Evolutionary conservation across 2,113 vertebrate genomes (phyloP), one percentile per base, ranked within the genome.

Genomic region (Ammodytes marinus): DNA sequence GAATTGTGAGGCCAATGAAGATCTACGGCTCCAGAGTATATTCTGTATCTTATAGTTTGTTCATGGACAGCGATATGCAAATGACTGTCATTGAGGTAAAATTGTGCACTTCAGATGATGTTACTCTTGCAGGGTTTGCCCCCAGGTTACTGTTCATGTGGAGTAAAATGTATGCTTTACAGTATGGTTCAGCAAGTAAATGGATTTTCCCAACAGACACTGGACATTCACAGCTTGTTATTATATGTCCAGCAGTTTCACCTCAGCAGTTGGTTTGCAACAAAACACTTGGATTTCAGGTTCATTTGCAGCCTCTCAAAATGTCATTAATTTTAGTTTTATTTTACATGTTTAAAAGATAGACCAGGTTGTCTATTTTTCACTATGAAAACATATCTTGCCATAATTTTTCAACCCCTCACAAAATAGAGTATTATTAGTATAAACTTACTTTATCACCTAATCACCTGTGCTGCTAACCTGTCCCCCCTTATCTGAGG

Each of bases 361-460:
- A 27, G 1, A 27, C 27, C 27, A 27, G 27, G 27, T 27, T 27
- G 27, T 27, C 27, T 27, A 27, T 27, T 27, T 27, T 27, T 47
- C 35, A 50, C 27, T 11, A 3, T 67, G 47, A 45, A 14, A 70
- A 42, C 39, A 55, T 55, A 43, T 35, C 12, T 2, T 7, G 40
- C 8, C 4, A 27, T 12, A 9, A 64, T n/a, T 63, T 27, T 27
- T 27, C 27, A 27, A 27, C 27, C 27, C 27, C 27, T 27, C 27
- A 27, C 27, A 2, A 1, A 27, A 27, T 27, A 27, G 2, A 47
- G 73, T 42, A 74, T 53, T 58, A 27, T 68, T 11, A 67, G n/a
- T 50, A 77, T 64, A 46, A 79, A 53, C 53, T 54, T 58, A 6
- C 65, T 67, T 57, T 53, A 63, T 79, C 39, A 79, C 76, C 13